These are phyloP conservation scores for Xestia c-nigrum DNA, from an alignment of 2,888 invertebrate genomes.

Conservation along the genomic window DNA sequence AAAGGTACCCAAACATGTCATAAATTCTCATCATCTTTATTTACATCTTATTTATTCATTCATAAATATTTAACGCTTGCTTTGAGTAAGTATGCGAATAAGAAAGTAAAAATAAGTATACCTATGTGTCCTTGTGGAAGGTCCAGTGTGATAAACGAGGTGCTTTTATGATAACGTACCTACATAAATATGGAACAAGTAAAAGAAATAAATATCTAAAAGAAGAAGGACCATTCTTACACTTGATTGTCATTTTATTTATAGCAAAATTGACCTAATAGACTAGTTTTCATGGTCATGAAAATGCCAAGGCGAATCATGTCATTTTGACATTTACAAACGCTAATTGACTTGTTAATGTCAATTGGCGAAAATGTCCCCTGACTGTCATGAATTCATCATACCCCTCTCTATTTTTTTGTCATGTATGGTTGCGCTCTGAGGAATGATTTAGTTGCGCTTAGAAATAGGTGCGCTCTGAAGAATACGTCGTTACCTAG, in stretches of 20 bases:
- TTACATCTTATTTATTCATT: constrained; percentile 58
- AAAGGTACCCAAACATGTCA: constrained; percentile 48
- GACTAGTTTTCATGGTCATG: background rate
- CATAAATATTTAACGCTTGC: constrained; percentile 53
- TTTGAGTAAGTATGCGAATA: constrained; percentile 49
- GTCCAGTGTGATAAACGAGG: constrained; percentile 21
- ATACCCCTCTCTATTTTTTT: too few species aligned
- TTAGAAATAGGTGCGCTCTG: too few species aligned
- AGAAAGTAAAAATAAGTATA: constrained; percentile 28
- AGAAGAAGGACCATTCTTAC: background rate
- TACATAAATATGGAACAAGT: constrained; percentile 21
- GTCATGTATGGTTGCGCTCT: too few species aligned
- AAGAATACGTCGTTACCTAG: too few species aligned
- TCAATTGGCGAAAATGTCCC: background rate
- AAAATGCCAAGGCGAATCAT: background rate
- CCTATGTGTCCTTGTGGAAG: constrained; percentile 20
- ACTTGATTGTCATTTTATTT: background rate
- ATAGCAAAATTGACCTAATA: background rate
- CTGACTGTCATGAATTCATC: too few species aligned
- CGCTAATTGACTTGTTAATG: background rate
- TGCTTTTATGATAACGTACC: constrained; percentile 2
- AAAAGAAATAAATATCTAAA: background rate
- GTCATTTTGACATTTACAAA: background rate
- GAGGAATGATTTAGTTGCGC: too few species aligned
- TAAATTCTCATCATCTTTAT: constrained; percentile 56